These are phyloP conservation scores for Molothrus aeneus DNA, from an alignment of 2,797 vertebrate genomes.

Conservation along the genomic window DNA sequence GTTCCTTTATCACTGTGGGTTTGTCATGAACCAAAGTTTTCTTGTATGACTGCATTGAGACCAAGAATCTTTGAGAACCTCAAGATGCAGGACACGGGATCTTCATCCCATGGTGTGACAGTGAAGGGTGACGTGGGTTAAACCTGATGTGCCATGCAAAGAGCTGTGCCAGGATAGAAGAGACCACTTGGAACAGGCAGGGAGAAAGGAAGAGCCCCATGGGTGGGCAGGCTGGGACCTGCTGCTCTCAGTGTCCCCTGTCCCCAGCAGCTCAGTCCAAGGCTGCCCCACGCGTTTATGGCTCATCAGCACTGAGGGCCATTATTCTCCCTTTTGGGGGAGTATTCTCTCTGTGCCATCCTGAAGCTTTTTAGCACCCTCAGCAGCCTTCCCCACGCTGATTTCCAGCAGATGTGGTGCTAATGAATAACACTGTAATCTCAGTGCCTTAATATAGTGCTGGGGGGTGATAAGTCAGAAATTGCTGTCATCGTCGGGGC, in stretches of 20 bases:
- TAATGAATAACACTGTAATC: slow-evolving; percentile 76
- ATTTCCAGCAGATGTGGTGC: slow-evolving; percentile 78
- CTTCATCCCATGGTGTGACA: fast-evolving
- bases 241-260: neutral
- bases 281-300: fast-evolving
- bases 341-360: neutral
- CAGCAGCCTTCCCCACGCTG: slow-evolving; percentile 39
- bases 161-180: fast-evolving
- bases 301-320: neutral
- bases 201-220: neutral
- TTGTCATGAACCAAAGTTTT: neutral
- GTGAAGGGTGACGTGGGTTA: fast-evolving
- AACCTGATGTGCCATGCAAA: neutral
- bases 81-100: fast-evolving
- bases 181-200: neutral
- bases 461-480: slow-evolving; percentile 73
- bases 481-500: slow-evolving; percentile 74
- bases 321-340: neutral
- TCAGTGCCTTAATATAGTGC: slow-evolving; percentile 81
- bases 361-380: slow-evolving; percentile 26
- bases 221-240: neutral
- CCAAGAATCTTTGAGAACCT: neutral
- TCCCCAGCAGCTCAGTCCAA: fast-evolving
- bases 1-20: neutral
- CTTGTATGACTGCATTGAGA: fast-evolving